These are phyloP conservation scores for Agrochola litura DNA, from an alignment of 2,888 invertebrate genomes.

Conservation along the genomic window DNA sequence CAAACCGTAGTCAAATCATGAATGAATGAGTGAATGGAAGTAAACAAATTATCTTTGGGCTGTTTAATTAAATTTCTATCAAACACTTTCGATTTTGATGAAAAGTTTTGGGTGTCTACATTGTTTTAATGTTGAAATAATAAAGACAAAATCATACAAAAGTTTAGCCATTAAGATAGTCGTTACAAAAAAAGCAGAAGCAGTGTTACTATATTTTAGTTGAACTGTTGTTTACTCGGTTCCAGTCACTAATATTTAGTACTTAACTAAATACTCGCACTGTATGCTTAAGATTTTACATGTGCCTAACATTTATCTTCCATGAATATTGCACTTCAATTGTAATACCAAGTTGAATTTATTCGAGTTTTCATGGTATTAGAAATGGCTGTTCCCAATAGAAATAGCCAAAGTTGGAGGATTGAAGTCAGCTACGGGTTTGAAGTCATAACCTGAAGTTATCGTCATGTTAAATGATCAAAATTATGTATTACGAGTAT, in stretches of 20 bases:
- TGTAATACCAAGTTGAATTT: conserved; percentile 30
- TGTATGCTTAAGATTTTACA: neutral
- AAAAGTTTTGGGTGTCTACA: neutral
- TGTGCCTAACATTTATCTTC: neutral
- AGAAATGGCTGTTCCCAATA: conserved; percentile 25
- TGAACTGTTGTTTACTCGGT: neutral
- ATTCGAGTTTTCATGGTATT: conserved; percentile 39
- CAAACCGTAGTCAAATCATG: conserved; percentile 49
- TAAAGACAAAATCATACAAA: neutral
- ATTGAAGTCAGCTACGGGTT: conserved; percentile 13
- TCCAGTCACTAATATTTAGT: neutral
- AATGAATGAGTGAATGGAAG: conserved; percentile 47
- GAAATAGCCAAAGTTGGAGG: conserved; percentile 34
- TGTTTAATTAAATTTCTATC: conserved; percentile 40
- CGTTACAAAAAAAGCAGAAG: neutral
- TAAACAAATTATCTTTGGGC: conserved; percentile 40
- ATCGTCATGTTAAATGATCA: conserved; percentile 8
- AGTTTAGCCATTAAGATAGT: neutral
- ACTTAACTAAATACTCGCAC: neutral
- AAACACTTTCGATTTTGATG: neutral
- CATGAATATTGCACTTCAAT: conserved; percentile 28
- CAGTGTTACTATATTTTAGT: conserved; percentile 4
- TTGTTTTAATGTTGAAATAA: conserved; percentile 13
- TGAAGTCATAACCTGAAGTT: conserved; percentile 22
- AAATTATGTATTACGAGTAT: neutral